These are phyloP conservation scores for Rhamnusium bicolor DNA, from an alignment of 2,888 invertebrate species.

Conservation along the genomic window DNA sequence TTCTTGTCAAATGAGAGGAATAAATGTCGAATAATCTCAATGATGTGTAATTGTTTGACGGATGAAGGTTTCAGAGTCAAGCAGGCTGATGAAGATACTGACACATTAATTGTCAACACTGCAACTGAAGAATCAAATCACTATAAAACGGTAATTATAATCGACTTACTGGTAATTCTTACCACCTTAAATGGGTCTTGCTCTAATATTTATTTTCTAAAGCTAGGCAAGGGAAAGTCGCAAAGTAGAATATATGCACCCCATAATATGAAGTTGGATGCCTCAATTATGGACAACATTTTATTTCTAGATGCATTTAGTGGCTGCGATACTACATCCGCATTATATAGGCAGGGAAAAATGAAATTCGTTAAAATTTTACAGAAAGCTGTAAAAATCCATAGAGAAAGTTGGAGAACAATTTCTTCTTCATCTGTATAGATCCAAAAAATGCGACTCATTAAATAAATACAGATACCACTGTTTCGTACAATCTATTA, in stretches of 20 bases:
- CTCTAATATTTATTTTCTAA: not conserved
- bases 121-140: not conserved
- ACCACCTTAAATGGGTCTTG: not conserved
- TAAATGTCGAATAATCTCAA: no score
- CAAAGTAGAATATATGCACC: not conserved
- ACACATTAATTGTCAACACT: no score
- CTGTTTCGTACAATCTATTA: conserved; percentile 1
- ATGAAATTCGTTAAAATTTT: not conserved
- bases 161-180: not conserved
- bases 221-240: not conserved
- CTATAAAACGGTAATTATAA: no score
- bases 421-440: not conserved
- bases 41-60: no score
- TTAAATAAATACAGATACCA: not conserved
- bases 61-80: no score
- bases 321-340: not conserved
- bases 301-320: not conserved
- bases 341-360: not conserved
- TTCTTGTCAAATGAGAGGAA: no score
- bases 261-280: not conserved
- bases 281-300: not conserved
- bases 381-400: not conserved
- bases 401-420: not conserved
- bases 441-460: not conserved
- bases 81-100: no score